phyloP scores from a whole-genome alignment of 37 sponge, comb jelly and placozoan species.

The Beroe forskalii region DNA sequence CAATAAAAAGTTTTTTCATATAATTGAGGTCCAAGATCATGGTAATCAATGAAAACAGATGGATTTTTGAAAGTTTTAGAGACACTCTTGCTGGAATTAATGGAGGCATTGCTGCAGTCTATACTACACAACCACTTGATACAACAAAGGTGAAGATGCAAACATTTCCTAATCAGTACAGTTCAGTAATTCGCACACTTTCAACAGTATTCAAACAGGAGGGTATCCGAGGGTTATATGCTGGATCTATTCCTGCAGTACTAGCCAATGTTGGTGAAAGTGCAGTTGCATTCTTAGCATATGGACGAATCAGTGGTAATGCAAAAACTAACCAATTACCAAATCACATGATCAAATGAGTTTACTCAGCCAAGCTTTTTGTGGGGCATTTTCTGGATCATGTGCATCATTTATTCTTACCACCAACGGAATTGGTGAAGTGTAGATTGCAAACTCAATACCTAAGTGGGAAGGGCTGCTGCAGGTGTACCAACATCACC shows the following conservation, averaged over 20 bases:
- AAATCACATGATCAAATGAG: neutral
- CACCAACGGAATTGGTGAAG: constrained; percentile 68
- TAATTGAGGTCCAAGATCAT: no score
- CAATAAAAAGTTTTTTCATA: no score
- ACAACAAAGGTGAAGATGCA: constrained; percentile 76
- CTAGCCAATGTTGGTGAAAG: constrained; percentile 66
- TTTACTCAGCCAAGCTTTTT: constrained; percentile 53
- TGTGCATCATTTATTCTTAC: constrained; percentile 62
- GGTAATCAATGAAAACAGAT: no score
- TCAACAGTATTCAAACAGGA: constrained; percentile 3
- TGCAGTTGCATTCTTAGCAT: constrained; percentile 67
- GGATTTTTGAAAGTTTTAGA: constrained; percentile 20
- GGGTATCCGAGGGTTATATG: constrained; percentile 67
- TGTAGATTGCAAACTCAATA: constrained; percentile 67
- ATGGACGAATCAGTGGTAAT: neutral
- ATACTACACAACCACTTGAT: constrained; percentile 73
- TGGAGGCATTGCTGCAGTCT: constrained; percentile 22
- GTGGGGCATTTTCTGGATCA: constrained; percentile 61
- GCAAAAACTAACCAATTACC: neutral
- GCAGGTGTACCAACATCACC: constrained; percentile 7
- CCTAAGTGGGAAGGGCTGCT: neutral
- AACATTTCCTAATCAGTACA: constrained; percentile 63
- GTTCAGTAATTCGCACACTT: neutral
- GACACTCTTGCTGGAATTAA: neutral
- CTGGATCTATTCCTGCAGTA: constrained; percentile 67